Conservation (phyloP, 92 coral and sea anemone genomes). For the Blastomussa wellsi region DNA sequence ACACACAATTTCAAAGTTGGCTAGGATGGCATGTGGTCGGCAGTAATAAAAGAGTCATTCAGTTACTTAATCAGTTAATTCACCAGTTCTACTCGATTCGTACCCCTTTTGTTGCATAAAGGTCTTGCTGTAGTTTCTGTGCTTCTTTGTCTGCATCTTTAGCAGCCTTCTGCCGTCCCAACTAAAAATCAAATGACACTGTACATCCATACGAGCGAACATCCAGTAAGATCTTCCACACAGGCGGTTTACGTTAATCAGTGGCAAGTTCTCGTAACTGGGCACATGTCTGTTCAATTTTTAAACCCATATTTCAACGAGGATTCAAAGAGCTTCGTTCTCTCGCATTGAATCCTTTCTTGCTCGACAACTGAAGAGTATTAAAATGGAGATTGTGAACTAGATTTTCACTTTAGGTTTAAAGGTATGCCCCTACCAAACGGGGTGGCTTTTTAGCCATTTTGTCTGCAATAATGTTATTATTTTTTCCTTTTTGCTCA, state of each 20-base stretch:
- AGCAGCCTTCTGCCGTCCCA: conserved; percentile 75
- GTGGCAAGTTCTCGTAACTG: not conserved
- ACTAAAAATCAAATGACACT: conserved; percentile 6
- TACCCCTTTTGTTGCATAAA: conserved; percentile 66
- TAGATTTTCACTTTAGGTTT: too few species aligned
- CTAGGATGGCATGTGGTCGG: not conserved
- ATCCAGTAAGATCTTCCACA: not conserved
- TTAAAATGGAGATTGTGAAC: not conserved
- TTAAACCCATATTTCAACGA: too few species aligned
- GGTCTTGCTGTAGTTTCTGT: conserved; percentile 68
- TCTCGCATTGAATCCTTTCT: not conserved
- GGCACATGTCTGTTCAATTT: not conserved
- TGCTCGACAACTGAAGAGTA: not conserved
- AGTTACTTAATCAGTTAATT: not conserved
- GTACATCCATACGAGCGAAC: not conserved
- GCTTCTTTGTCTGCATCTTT: conserved; percentile 84
- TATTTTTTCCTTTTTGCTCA: too few species aligned
- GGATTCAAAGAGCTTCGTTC: too few species aligned
- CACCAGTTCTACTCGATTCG: conserved; percentile 13
- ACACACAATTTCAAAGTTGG: not conserved
- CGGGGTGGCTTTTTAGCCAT: not conserved
- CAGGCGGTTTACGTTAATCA: not conserved
- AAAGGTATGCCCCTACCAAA: not conserved
- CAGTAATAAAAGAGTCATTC: not conserved
- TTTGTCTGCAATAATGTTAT: not conserved